Evolutionary conservation across 1,140 invertebrate species (phyloP), one percentile per base, ranked within the genome.

Genomic region (Pseudoatta argentina): DNA sequence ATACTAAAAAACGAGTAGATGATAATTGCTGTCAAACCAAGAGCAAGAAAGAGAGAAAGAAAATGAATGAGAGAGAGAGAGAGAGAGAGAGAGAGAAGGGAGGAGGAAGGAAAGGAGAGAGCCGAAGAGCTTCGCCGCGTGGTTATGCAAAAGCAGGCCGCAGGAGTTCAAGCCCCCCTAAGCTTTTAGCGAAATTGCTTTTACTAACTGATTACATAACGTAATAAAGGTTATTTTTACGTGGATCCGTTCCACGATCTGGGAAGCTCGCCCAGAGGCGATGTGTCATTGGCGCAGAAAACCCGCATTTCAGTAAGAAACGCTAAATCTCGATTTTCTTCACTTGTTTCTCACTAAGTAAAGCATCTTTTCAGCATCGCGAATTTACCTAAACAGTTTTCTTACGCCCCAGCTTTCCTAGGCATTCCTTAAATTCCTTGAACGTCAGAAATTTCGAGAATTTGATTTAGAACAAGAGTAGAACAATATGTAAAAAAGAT

Each of bases 161-260:
- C 44, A 63, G 55, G 24, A 85, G 82, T 67, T 67, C 78, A 53
- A 53, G 21, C 5, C 48, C 64, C 73, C 78, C 72, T 55, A 90
- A 53, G 89, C 89, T 91, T 91, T 91, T 91, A 91, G 89, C 85
- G 78, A 87, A 90, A 91, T 91, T 91, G 89, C 89, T 91, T 91
- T 90, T 90, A 88, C 89, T 90, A 91, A 90, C 89, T 91, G 89
- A 91, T 91, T 88, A 91, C 85, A 77, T 90, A 88, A 90, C 87
- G 83, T 86, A 90, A 91, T 90, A 91, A 91, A 89, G 82, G 76
- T 81, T 89, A 88, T 91, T 90, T 91, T 90, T 88, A 85, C 82
- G 86, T 63, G 48, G 48, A 78, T 61, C 73, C 48, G 64, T 73
- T 57, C 59, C 69, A 34, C 87, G 79, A 83, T 88, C 73, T 73